Evolutionary conservation across 2,113 vertebrate genomes (phyloP).

Genomic region (Hemiprocne comata): DNA sequence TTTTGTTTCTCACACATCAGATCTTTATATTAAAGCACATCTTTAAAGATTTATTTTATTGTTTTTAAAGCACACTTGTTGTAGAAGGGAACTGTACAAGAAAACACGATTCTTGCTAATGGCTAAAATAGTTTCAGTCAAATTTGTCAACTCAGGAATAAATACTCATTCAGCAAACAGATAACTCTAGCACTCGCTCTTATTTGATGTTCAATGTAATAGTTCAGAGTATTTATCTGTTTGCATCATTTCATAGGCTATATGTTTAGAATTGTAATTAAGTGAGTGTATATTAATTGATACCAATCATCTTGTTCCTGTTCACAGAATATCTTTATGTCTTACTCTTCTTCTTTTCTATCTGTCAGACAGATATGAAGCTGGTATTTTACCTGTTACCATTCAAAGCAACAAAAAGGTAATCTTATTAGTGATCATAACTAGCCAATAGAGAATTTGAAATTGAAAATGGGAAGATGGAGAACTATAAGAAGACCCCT

Average conservation of each 20-base stretch:
- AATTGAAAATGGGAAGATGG: not conserved
- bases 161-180: not conserved
- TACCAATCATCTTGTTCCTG: not conserved
- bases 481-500: not conserved
- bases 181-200: not conserved
- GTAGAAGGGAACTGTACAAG: not conserved
- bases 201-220: not conserved
- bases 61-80: not conserved
- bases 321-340: not conserved
- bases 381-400: not conserved
- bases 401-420: not conserved
- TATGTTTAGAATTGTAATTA: not conserved
- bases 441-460: not conserved
- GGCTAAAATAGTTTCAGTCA: not conserved
- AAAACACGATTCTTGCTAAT: not conserved
- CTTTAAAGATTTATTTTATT: not conserved
- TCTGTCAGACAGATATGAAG: not conserved
- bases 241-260: not conserved
- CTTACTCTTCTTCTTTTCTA: not conserved
- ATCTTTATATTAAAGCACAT: not conserved
- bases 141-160: not conserved
- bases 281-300: not conserved
- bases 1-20: not conserved
- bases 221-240: not conserved
- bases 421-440: not conserved